These are phyloP conservation scores for Subanguina moxae DNA, from an alignment of 1,140 invertebrate genomes.

Conservation along the genomic window DNA sequence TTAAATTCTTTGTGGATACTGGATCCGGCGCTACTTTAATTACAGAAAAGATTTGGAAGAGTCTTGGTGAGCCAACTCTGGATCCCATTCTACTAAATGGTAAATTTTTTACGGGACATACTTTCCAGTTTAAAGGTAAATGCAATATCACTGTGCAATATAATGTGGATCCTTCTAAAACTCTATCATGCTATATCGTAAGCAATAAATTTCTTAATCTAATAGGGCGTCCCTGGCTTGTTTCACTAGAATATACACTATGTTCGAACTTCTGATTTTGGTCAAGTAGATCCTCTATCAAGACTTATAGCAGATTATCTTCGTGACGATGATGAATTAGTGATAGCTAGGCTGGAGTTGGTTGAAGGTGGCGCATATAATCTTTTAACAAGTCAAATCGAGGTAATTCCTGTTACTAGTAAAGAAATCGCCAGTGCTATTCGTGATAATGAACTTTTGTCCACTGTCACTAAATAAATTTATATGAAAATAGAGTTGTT, in stretches of 20 bases:
- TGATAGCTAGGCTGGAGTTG: not conserved
- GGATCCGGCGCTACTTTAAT: too few species aligned
- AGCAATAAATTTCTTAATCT: too few species aligned
- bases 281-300: conserved; percentile 8
- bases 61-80: too few species aligned
- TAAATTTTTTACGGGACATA: too few species aligned
- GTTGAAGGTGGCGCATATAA: not conserved
- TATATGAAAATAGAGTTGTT: not conserved
- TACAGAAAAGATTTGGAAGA: too few species aligned
- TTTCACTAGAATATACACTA: not conserved
- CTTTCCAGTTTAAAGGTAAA: too few species aligned
- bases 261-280: conserved; percentile 14
- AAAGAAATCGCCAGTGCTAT: not conserved
- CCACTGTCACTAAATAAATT: not conserved
- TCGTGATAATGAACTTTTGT: not conserved
- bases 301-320: not conserved
- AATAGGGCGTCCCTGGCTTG: too few species aligned
- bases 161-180: too few species aligned
- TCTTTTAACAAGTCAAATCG: not conserved
- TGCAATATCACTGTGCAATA: too few species aligned
- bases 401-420: not conserved
- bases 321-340: not conserved
- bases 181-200: too few species aligned
- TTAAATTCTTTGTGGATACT: too few species aligned
- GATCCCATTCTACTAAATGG: too few species aligned